These are phyloP conservation scores for Oxyura jamaicensis DNA, from an alignment of 2,113 vertebrate genomes.

Conservation along the genomic window DNA sequence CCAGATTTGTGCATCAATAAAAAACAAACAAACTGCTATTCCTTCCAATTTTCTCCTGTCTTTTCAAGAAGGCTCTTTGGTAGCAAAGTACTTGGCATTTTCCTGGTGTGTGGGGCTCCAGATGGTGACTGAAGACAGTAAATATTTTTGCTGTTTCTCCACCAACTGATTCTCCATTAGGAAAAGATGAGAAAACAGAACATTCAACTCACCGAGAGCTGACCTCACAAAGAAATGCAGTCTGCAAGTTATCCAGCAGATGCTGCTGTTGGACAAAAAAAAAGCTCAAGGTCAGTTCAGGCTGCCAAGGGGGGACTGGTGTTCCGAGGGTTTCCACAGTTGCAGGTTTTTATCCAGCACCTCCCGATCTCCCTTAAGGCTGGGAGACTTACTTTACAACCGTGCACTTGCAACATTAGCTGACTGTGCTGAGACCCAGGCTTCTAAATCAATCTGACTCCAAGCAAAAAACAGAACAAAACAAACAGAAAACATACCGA, in stretches of 20 bases:
- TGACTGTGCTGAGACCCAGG: neutral
- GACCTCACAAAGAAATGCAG: neutral
- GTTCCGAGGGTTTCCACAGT: neutral
- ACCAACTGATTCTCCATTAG: neutral
- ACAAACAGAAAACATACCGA: neutral
- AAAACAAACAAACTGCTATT: neutral
- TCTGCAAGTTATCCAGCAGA: constrained; percentile 41
- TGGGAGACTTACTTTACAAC: neutral
- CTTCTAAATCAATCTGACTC: neutral
- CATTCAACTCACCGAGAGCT: neutral
- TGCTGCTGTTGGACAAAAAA: constrained; percentile 47
- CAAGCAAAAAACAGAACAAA: neutral
- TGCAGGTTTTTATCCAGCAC: neutral
- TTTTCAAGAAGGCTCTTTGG: neutral
- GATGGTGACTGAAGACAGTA: neutral
- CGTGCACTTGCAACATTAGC: neutral
- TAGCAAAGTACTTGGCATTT: neutral
- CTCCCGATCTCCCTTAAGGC: neutral
- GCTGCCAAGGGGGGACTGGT: neutral
- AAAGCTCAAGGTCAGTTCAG: neutral
- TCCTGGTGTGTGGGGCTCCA: neutral
- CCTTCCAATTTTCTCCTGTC: neutral
- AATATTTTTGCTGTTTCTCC: neutral
- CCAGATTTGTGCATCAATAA: neutral
- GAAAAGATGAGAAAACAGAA: neutral